phyloP scores from a whole-genome alignment of 2,113 vertebrate species.

The Phalacrocorax aristotelis region DNA sequence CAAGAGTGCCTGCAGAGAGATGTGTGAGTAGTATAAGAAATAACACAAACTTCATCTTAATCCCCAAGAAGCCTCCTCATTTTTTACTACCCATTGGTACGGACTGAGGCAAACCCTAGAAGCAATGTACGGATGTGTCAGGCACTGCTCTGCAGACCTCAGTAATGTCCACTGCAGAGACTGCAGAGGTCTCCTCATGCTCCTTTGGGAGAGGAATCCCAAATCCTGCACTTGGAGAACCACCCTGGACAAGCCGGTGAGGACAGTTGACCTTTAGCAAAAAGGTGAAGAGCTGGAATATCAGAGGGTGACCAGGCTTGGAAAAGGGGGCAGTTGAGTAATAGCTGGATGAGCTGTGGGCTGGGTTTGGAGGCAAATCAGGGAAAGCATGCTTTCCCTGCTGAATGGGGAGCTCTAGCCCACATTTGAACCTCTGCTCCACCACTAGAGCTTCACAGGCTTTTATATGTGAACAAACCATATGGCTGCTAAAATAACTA shows the following conservation, averaged over 20 bases:
- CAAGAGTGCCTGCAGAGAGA: background rate
- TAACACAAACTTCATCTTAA: background rate
- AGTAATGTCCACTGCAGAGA: background rate
- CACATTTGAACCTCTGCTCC: background rate
- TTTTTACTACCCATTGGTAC: background rate
- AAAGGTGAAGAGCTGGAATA: background rate
- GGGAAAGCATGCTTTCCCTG: fast-evolving
- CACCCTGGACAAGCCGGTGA: background rate
- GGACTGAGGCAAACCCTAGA: background rate
- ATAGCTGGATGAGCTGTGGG: background rate
- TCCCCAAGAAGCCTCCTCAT: background rate
- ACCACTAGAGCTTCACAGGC: background rate
- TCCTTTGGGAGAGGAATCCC: background rate
- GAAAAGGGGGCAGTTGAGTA: background rate
- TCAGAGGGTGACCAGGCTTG: background rate
- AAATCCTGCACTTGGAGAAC: background rate
- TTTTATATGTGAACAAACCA: background rate
- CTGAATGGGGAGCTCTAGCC: background rate
- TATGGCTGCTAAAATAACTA: background rate
- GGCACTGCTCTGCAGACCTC: background rate
- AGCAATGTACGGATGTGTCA: background rate
- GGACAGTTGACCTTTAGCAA: background rate
- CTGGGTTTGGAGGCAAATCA: background rate
- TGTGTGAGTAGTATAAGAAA: background rate
- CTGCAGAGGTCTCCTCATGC: background rate